Evolutionary conservation across 2,113 vertebrate species (phyloP).

Genomic region (Pterocles gutturalis): DNA sequence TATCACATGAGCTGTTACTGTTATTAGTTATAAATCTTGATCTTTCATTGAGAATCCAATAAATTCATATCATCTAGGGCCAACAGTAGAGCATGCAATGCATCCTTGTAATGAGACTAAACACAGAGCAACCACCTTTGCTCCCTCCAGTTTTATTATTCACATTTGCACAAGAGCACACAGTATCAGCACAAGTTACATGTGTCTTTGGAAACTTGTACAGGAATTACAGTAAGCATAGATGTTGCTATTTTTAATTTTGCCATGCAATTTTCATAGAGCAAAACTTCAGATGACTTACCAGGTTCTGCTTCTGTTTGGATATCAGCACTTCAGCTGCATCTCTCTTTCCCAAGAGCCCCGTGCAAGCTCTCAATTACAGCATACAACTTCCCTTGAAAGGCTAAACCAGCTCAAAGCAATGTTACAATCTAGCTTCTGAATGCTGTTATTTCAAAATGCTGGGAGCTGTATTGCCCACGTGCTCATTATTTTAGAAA

Average conservation of each 20-base stretch:
- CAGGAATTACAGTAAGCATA: neutral
- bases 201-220: neutral
- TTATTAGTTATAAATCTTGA: neutral
- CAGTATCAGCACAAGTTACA: neutral
- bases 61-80: neutral
- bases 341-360: fast-evolving
- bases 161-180: neutral
- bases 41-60: neutral
- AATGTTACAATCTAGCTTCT: neutral
- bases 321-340: neutral
- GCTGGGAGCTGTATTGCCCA: fast-evolving
- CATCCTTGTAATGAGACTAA: neutral
- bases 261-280: neutral
- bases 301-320: neutral
- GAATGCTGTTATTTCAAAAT: neutral
- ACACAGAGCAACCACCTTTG: neutral
- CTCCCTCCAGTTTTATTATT: neutral
- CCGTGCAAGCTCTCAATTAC: neutral
- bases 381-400: neutral
- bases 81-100: neutral
- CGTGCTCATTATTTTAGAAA: neutral
- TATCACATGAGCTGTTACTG: neutral
- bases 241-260: neutral
- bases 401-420: neutral
- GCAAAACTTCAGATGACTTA: neutral